Percentiles rank a stretch among this genome's conserved stretches.
Conservation (phyloP, 1,140 invertebrate species). For the Idris sp. region DNA sequence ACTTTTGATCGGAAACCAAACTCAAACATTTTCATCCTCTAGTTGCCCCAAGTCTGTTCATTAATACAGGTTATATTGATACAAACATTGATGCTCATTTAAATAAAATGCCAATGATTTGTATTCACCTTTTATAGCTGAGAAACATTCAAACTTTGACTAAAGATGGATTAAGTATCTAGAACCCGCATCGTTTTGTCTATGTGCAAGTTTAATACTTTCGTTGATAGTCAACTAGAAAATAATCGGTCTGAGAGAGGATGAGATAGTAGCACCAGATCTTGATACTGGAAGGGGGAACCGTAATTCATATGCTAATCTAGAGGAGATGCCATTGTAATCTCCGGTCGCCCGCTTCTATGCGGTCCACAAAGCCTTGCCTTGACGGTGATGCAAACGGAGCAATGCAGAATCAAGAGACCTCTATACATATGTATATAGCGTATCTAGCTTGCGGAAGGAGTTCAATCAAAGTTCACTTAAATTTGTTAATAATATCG, state of each 20-base stretch:
- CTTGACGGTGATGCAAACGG: conserved; percentile 72
- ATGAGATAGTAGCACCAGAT: conserved; percentile 50
- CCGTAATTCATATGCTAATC: conserved; percentile 79
- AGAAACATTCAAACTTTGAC: conserved; percentile 15
- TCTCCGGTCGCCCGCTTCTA: conserved; percentile 75
- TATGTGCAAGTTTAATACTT: conserved; percentile 45
- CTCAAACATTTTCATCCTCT: no score
- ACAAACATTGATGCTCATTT: no score
- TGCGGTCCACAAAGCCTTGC: conserved; percentile 74
- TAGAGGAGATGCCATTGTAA: conserved; percentile 78
- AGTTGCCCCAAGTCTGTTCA: no score
- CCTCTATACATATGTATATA: conserved; percentile 68
- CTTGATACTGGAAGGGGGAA: conserved; percentile 45
- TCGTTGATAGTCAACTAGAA: conserved; percentile 55
- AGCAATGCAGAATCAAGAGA: conserved; percentile 69
- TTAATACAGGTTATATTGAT: no score
- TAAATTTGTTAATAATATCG: conserved; percentile 52
- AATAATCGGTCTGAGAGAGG: conserved; percentile 38
- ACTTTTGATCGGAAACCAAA: no score
- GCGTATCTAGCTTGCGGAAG: conserved; percentile 58
- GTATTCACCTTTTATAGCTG: no score
- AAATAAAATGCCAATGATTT: no score
- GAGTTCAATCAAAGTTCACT: conserved; percentile 70
- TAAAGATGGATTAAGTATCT: conserved; percentile 32
- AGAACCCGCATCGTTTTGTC: conserved; percentile 53